phyloP scores from a whole-genome alignment of 2,888 invertebrate genomes.

The Eupithecia inturbata region DNA sequence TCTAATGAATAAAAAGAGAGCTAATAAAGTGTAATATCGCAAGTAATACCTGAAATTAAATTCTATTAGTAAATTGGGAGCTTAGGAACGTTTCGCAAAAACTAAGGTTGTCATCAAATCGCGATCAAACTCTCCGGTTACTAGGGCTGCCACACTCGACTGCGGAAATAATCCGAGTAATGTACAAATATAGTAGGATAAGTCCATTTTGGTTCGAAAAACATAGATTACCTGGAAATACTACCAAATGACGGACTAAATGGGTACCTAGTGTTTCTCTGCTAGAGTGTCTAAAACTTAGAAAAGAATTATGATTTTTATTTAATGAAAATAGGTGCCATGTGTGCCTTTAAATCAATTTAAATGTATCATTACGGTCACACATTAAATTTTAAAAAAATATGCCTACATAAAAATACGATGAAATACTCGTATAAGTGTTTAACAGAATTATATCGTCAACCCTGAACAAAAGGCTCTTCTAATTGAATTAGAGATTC shows the following conservation, averaged over 20 bases:
- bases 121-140: constrained; percentile 51
- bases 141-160: constrained; percentile 36
- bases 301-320: neutral
- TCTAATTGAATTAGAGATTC: constrained; percentile 71
- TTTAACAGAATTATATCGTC: neutral
- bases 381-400: neutral
- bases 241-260: too few species aligned
- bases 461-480: constrained; percentile 32
- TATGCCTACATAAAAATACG: neutral
- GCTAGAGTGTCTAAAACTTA: neutral
- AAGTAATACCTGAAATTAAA: constrained; percentile 62
- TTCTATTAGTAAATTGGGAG: constrained; percentile 66
- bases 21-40: constrained; percentile 54
- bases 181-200: neutral
- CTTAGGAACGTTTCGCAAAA: constrained; percentile 51
- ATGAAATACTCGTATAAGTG: neutral
- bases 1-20: constrained; percentile 61
- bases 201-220: too few species aligned
- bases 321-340: neutral
- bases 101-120: constrained; percentile 67
- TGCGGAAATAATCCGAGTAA: neutral
- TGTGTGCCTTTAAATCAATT: neutral
- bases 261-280: neutral
- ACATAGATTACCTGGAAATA: too few species aligned
- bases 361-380: neutral